phyloP scores from a whole-genome alignment of 1,140 invertebrate genomes.

The Drosophila nasuta region DNA sequence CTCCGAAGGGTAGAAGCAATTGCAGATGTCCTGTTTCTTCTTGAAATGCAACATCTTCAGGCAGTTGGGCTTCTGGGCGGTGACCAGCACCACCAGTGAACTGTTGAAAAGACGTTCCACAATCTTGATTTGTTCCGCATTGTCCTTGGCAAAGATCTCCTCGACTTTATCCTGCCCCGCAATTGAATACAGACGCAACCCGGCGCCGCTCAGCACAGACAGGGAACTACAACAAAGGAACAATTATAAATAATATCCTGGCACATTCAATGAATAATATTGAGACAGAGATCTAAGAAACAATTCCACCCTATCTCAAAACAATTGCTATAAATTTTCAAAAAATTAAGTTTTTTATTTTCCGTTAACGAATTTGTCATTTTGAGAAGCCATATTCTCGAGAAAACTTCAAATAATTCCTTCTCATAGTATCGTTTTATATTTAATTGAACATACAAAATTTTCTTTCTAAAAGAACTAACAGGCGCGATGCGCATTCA shows the following conservation, averaged over 20 bases:
- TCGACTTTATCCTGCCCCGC: constrained; percentile 76
- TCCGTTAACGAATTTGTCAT: no score
- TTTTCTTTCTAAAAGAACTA: no score
- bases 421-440: no score
- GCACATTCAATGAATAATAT: no score
- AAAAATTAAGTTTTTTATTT: no score
- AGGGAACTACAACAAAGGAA: constrained; percentile 58
- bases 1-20: constrained; percentile 98
- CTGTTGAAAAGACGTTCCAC: constrained; percentile 84
- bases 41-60: constrained; percentile 97
- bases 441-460: no score
- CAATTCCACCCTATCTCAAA: no score
- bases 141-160: constrained; percentile 83
- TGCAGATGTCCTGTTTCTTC: constrained; percentile 99
- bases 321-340: no score
- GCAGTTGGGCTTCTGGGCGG: constrained; percentile 78
- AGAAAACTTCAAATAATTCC: no score
- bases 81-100: constrained; percentile 83
- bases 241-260: background rate
- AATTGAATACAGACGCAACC: constrained; percentile 76
- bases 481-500: no score
- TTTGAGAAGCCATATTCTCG: no score
- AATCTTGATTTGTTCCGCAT: constrained; percentile 78
- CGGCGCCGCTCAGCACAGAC: constrained; percentile 69
- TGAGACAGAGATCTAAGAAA: no score